Base-by-base conservation (phyloP, 2,113 vertebrate genomes). In the Heliornis fulica region DNA sequence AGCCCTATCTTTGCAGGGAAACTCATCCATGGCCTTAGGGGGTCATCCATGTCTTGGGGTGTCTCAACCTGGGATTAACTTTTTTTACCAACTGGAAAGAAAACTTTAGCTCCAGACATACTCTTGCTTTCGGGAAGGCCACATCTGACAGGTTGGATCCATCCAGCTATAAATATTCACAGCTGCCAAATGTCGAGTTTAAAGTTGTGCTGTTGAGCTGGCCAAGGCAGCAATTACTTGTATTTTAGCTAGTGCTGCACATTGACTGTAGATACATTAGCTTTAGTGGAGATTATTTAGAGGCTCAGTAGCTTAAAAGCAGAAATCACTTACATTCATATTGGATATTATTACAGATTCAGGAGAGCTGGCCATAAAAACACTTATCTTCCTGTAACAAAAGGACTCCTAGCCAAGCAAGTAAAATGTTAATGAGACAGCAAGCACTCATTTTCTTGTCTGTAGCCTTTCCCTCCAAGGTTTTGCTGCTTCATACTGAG, bases 361-460 rank as follows among this genome's bases (percentile, higher is more conserved):
- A 92, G 94, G 90, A 89, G 88, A 93, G 76, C 3, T 87, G 88
- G 88, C 96, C 76, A 87, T 95, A 90, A 96, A 96, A 96, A 84
- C 94, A 96, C 92, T 96, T 96, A 93, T 90, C 87, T 96, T 96
- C 90, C 94, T 95, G 93, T 95, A 96, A 95, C 95, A 93, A 93
- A 92, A 82, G 85, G 82, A 88, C 88, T 93, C 69, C 72, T 94
- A 64, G 90, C 95, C 95, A 95, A 93, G 90, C 80, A 95, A 94
- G 94, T 91, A 94, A 97, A 96, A 95, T 91, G 87, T 90, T 93
- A 94, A 95, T 96, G 94, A 97, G 95, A 87, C 90, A 94, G 93
- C 83, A 86, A 91, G 82, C 81, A 66, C 82, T 97, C 84, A 94
- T 97, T 93, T 96, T 95, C 22, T 1, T 71, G 89, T 87, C 94